Conservation (phyloP, 2,888 invertebrate species). For the Eurois occulta region DNA sequence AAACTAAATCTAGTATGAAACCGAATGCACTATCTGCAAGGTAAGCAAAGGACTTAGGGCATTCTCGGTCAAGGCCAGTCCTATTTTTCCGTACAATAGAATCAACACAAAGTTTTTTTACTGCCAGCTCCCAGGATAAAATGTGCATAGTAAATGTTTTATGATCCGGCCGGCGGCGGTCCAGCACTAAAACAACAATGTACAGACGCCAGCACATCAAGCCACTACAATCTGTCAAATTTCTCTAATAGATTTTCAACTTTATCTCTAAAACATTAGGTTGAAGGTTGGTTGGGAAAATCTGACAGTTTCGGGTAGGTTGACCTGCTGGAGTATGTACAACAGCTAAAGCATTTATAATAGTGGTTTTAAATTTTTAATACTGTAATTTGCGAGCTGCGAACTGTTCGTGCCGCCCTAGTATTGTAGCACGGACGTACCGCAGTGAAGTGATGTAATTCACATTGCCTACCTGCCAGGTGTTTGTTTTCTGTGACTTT, state of each 20-base stretch:
- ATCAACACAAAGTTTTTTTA: constrained; percentile 49
- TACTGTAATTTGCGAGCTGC: constrained; percentile 80
- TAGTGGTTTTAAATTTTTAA: constrained; percentile 83
- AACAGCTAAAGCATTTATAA: constrained; percentile 78
- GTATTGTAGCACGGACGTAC: constrained; percentile 66
- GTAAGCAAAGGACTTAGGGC: not conserved
- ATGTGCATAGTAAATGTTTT: constrained; percentile 78
- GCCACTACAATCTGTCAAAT: too few relatives aligned
- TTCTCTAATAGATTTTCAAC: too few relatives aligned
- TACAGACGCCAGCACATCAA: too few relatives aligned
- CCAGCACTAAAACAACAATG: constrained; percentile 79
- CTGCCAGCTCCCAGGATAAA: constrained; percentile 44
- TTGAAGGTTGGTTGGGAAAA: too few relatives aligned
- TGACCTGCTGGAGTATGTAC: too few relatives aligned
- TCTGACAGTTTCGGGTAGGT: too few relatives aligned
- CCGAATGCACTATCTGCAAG: not conserved
- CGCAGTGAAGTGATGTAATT: constrained; percentile 72
- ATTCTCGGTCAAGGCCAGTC: constrained; percentile 18
- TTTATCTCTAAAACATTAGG: too few relatives aligned
- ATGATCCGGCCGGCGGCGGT: constrained; percentile 72
- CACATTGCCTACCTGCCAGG: constrained; percentile 66
- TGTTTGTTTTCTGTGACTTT: constrained; percentile 73
- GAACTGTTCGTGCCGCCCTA: constrained; percentile 68
- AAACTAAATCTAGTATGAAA: not conserved
- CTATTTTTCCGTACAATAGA: constrained; percentile 10